Conservation (phyloP, 23 tunicate genomes). For the Trididemnum miniatum region DNA sequence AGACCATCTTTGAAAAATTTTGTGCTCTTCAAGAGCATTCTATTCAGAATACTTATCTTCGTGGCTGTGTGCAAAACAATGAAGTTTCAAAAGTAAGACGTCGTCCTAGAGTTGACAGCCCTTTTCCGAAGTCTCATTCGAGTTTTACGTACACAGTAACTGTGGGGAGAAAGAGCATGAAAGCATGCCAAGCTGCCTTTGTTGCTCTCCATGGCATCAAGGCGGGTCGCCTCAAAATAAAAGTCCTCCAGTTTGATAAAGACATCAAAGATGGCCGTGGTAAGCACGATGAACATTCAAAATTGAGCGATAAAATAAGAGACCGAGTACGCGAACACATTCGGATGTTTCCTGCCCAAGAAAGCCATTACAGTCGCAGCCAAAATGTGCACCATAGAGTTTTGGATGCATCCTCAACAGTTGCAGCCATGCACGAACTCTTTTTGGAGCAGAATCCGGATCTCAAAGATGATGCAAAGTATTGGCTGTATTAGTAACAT, state of each 20-base stretch:
- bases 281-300: neutral
- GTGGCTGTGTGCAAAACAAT: neutral
- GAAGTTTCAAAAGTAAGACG: neutral
- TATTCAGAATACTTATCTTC: neutral
- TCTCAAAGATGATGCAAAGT: neutral
- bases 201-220: neutral
- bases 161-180: conserved; percentile 4
- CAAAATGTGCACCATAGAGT: neutral
- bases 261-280: neutral
- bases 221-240: neutral
- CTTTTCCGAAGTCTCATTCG: neutral
- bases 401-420: neutral
- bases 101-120: neutral
- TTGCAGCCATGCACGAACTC: neutral
- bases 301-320: neutral
- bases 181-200: neutral
- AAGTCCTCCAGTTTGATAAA: neutral
- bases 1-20: neutral
- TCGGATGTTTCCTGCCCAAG: neutral
- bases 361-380: conserved; percentile 17
- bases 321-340: neutral
- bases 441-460: conserved; percentile 4
- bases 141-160: neutral
- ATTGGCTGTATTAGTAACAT: neutral
- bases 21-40: neutral